These are phyloP conservation scores for Acleris literana DNA, from an alignment of 2,888 invertebrate species.

Conservation along the genomic window DNA sequence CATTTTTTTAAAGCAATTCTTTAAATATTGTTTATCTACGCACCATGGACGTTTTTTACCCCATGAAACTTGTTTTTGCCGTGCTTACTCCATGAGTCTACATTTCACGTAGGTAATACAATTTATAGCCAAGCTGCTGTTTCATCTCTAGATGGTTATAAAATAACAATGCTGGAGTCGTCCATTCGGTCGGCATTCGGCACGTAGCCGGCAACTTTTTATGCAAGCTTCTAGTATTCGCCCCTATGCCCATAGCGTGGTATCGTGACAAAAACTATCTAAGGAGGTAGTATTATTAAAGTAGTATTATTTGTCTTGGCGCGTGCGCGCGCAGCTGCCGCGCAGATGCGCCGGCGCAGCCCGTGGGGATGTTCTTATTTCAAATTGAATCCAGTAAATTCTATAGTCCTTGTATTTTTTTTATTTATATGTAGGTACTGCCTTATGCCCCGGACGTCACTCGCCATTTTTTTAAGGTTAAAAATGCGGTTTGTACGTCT, in stretches of 20 bases:
- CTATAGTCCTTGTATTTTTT: neutral
- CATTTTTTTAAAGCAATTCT: no score
- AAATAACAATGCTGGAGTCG: no score
- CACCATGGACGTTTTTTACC: no score
- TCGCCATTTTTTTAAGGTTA: no score
- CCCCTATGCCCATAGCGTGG: neutral
- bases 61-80: no score
- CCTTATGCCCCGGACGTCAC: neutral
- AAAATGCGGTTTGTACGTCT: no score
- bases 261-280: conserved; percentile 19
- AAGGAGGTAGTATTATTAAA: conserved; percentile 18
- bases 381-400: neutral
- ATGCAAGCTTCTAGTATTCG: neutral
- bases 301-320: conserved; percentile 31
- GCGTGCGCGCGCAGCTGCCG: conserved; percentile 57
- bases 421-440: neutral
- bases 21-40: no score
- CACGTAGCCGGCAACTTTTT: neutral
- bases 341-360: conserved; percentile 55
- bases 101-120: no score
- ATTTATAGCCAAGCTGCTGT: no score
- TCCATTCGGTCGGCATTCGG: no score
- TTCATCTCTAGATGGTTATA: no score
- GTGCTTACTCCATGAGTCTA: no score
- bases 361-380: conserved; percentile 22